Evolutionary conservation across 1,140 invertebrate genomes (phyloP).

Genomic region (Babylonia areolata): DNA sequence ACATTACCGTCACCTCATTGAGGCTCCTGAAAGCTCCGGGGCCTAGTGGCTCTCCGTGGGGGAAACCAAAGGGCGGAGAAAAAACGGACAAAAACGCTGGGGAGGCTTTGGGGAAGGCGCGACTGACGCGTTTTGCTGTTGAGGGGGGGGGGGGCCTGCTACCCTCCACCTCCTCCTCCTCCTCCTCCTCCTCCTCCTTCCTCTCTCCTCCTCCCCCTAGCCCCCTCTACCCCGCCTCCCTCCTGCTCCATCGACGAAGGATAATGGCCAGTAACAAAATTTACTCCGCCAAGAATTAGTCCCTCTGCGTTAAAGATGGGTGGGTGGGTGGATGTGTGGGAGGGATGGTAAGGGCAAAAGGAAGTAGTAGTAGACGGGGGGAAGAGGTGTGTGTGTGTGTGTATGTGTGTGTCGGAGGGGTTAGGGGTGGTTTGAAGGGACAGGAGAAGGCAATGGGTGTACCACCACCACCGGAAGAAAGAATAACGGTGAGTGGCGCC

Average conservation of each 20-base stretch:
- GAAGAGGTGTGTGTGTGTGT: neutral
- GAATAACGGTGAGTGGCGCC: no score
- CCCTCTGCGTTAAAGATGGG: neutral
- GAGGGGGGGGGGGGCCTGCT: neutral
- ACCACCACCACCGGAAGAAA: no score
- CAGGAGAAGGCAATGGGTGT: no score
- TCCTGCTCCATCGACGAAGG: conserved; percentile 8
- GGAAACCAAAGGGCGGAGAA: neutral
- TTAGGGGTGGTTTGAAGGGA: no score
- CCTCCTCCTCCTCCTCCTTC: no score
- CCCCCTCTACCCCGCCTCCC: no score
- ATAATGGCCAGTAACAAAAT: conserved; percentile 22
- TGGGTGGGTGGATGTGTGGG: neutral
- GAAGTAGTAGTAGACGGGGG: neutral
- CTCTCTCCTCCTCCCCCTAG: no score
- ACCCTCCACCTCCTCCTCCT: no score
- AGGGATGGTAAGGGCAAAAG: neutral
- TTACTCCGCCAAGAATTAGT: neutral
- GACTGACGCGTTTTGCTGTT: neutral
- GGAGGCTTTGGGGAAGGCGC: neutral
- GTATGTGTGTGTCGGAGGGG: no score
- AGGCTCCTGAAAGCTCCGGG: neutral
- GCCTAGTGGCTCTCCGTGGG: neutral
- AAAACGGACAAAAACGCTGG: neutral
- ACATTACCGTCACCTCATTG: conserved; percentile 18